These are phyloP conservation scores for Aquatica leii DNA, from an alignment of 2,888 invertebrate species.

Conservation along the genomic window DNA sequence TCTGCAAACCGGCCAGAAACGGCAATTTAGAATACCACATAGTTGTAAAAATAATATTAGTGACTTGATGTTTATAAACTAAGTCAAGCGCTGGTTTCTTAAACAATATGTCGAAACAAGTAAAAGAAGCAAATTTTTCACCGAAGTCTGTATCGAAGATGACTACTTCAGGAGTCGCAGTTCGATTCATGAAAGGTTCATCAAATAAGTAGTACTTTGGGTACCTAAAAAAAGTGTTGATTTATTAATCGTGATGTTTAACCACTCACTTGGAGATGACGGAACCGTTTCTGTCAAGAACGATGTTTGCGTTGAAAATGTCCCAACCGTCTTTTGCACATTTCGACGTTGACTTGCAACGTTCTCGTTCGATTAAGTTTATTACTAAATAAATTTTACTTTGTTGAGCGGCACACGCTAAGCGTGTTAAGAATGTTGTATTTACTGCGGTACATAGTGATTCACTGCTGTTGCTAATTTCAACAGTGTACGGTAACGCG, in stretches of 20 bases:
- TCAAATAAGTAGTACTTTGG: conserved; percentile 55
- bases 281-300: conserved; percentile 75
- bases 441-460: not conserved
- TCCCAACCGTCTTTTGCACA: conserved; percentile 64
- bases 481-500: conserved; percentile 42
- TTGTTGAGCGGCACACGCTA: conserved; percentile 69
- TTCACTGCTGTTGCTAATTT: too few species aligned
- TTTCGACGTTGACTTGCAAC: conserved; percentile 63
- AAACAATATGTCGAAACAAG: conserved; percentile 86
- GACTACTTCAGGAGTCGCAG: conserved; percentile 65
- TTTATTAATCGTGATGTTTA: too few species aligned
- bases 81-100: conserved; percentile 71
- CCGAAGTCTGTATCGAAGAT: conserved; percentile 79
- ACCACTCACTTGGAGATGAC: conserved; percentile 73
- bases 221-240: too few species aligned
- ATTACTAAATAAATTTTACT: conserved; percentile 72
- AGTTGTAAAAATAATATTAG: conserved; percentile 72
- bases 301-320: conserved; percentile 81
- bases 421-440: conserved; percentile 28
- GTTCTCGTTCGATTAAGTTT: conserved; percentile 61
- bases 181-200: conserved; percentile 56
- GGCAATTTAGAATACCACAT: conserved; percentile 88
- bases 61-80: conserved; percentile 52
- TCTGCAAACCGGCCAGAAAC: conserved; percentile 73
- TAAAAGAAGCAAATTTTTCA: conserved; percentile 81